phyloP scores from a whole-genome alignment of 1,140 invertebrate species.

The Penaeus vannamei region DNA sequence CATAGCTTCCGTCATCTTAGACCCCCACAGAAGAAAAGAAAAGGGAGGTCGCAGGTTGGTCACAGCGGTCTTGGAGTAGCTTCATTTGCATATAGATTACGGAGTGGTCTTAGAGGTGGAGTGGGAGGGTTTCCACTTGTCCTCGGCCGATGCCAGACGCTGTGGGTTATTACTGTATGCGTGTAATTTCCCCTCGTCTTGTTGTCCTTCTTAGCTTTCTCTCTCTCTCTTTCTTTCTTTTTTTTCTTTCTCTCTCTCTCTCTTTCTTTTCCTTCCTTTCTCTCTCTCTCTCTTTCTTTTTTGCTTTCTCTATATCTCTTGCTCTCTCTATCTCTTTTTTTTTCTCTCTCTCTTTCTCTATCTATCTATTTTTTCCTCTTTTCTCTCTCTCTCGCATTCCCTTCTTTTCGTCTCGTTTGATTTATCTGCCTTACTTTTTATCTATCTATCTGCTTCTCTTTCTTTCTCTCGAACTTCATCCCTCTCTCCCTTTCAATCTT shows the following conservation, averaged over 20 bases:
- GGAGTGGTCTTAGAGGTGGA: no score
- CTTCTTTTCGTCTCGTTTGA: not conserved
- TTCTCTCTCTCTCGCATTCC: constrained; percentile 48
- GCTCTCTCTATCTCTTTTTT: not conserved
- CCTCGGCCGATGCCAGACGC: no score
- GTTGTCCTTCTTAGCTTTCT: not conserved
- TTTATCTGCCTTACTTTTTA: not conserved
- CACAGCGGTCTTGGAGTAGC: no score
- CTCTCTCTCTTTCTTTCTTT: not conserved
- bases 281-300: constrained; percentile 1
- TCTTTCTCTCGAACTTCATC: not conserved
- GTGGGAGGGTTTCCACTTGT: no score
- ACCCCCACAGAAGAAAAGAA: no score
- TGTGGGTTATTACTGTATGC: no score
- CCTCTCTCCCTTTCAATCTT: not conserved
- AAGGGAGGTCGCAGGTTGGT: no score
- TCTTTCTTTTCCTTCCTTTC: not conserved
- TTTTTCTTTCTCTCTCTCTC: not conserved
- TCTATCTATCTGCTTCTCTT: not conserved
- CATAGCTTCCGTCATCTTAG: no score
- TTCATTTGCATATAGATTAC: no score
- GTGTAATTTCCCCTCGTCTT: no score
- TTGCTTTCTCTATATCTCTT: constrained; percentile 4
- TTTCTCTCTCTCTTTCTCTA: constrained; percentile 24
- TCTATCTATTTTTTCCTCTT: constrained; percentile 10